Evolutionary conservation across 2,113 vertebrate genomes (phyloP).

Genomic region (Solenodon paradoxus): DNA sequence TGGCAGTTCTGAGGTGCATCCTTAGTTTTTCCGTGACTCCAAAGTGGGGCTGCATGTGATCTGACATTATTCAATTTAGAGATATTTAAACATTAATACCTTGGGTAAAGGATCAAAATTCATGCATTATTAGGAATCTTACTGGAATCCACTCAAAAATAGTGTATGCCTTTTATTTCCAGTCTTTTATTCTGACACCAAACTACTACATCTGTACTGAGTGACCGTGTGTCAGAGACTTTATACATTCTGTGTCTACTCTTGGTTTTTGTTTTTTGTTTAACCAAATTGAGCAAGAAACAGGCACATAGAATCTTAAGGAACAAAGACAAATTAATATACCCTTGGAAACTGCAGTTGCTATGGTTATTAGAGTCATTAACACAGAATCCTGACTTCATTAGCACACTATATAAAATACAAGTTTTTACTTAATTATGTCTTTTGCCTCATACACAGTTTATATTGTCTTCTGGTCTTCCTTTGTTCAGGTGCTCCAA

Average conservation of each 20-base stretch:
- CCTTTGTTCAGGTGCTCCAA: not conserved
- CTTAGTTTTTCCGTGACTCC: not conserved
- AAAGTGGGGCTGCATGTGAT: not conserved
- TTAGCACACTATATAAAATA: slow-evolving; percentile 71
- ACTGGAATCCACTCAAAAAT: not conserved
- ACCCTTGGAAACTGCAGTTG: slow-evolving; percentile 70
- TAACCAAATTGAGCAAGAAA: slow-evolving; percentile 5
- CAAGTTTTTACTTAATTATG: not conserved
- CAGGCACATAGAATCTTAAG: not conserved
- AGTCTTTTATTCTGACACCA: not conserved
- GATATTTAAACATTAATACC: not conserved
- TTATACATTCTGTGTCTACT: not conserved
- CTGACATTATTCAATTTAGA: not conserved
- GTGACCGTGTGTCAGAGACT: not conserved
- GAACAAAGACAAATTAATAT: not conserved
- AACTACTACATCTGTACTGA: not conserved
- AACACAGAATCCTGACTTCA: slow-evolving; percentile 78
- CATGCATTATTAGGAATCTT: not conserved
- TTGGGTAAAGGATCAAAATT: not conserved
- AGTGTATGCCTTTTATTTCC: not conserved
- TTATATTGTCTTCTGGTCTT: not conserved
- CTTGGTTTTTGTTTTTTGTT: slow-evolving; percentile 33
- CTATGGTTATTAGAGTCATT: slow-evolving; percentile 83
- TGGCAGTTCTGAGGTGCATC: not conserved
- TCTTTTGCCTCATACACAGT: not conserved